phyloP scores from a whole-genome alignment of 2,797 vertebrate species.

The Octomys mimax region DNA sequence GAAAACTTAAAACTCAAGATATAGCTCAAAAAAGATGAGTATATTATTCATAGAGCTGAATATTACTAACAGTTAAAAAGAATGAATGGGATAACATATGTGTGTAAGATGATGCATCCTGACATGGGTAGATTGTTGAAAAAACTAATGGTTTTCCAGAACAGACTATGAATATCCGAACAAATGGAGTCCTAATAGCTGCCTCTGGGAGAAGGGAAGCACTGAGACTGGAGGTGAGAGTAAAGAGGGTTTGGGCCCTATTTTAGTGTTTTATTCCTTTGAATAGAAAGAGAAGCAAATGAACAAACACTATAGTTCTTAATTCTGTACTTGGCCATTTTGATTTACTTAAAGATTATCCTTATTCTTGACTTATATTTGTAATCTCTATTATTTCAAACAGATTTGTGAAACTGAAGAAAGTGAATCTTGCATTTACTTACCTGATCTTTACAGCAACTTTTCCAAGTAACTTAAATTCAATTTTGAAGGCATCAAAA shows the following conservation, averaged over 20 bases:
- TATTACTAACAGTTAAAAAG: background rate
- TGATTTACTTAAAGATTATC: slow-evolving; percentile 4
- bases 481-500: background rate
- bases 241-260: background rate
- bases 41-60: background rate
- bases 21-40: background rate
- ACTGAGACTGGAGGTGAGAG: background rate
- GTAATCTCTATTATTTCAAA: slow-evolving; percentile 1
- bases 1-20: slow-evolving; percentile 44
- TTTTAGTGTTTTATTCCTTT: slow-evolving; percentile 27
- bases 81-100: background rate
- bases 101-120: slow-evolving; percentile 6
- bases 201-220: background rate
- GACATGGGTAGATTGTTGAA: background rate
- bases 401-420: slow-evolving; percentile 41
- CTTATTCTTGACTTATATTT: slow-evolving; percentile 43
- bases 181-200: background rate
- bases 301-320: background rate
- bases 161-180: background rate
- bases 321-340: slow-evolving; percentile 24
- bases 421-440: background rate
- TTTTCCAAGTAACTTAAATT: background rate
- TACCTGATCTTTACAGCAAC: background rate
- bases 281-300: slow-evolving; percentile 55
- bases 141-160: slow-evolving; percentile 8